phyloP scores from a whole-genome alignment of 2,888 invertebrate species.

The Julus scandinavius region DNA sequence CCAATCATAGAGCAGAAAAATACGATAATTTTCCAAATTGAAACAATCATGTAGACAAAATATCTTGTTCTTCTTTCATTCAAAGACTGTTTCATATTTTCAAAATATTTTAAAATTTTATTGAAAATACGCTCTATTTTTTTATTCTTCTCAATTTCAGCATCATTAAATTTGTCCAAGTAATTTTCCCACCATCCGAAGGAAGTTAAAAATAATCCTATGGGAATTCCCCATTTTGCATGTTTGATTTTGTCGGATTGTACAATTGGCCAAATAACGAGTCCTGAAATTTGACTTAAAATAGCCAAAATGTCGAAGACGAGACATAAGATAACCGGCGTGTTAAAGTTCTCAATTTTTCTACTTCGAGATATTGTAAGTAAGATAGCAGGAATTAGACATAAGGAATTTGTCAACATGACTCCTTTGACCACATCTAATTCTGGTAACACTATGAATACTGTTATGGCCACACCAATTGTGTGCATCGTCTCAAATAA shows the following conservation, averaged over 20 bases:
- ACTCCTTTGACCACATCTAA: conserved; percentile 68
- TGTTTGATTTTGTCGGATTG: conserved; percentile 31
- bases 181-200: conserved; percentile 99
- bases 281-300: conserved; percentile 74
- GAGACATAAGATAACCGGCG: conserved; percentile 64
- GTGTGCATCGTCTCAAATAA: conserved; percentile 68
- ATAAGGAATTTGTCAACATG: conserved; percentile 68
- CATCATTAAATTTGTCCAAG: conserved; percentile 76
- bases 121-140: conserved; percentile 69
- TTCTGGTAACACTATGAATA: conserved; percentile 68
- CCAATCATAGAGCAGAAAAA: conserved; percentile 81
- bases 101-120: conserved; percentile 69
- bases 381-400: conserved; percentile 67
- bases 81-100: background rate
- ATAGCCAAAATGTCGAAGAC: conserved; percentile 73
- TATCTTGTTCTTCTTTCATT: conserved; percentile 68
- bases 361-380: conserved; percentile 62
- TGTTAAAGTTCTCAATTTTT: conserved; percentile 63
- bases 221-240: conserved; percentile 83
- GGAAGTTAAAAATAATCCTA: conserved; percentile 85
- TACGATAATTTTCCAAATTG: conserved; percentile 87
- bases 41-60: conserved; percentile 88
- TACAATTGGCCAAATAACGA: conserved; percentile 76
- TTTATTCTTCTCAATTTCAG: conserved; percentile 81
- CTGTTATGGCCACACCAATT: conserved; percentile 68